Conservation (phyloP, 2,797 vertebrate genomes). For the Pitangus sulphuratus region DNA sequence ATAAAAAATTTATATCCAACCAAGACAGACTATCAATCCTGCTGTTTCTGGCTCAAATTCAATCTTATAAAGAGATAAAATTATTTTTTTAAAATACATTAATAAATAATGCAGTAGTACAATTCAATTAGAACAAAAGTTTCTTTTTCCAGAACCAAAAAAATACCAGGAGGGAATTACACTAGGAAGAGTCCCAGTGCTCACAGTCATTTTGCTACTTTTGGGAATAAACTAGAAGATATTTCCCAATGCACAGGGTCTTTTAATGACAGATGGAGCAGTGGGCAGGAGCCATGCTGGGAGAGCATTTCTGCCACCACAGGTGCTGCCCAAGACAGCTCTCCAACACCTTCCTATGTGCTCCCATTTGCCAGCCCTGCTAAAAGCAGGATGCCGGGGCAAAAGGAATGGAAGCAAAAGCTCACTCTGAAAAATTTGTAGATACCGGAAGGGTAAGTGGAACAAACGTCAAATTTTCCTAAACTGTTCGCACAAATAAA, state of each 20-base stretch:
- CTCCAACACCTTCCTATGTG: background rate
- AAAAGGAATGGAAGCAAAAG: background rate
- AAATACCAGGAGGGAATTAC: background rate
- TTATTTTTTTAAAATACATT: background rate
- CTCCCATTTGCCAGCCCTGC: background rate
- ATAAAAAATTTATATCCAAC: conserved; percentile 32
- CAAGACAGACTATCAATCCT: conserved; percentile 34
- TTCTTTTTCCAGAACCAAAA: background rate
- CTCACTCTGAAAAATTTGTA: background rate
- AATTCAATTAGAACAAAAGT: background rate
- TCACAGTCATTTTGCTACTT: background rate
- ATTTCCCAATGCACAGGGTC: background rate
- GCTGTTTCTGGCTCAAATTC: conserved; percentile 18
- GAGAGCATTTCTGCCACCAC: background rate
- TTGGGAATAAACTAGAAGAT: background rate
- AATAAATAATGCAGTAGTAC: background rate
- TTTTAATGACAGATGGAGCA: background rate
- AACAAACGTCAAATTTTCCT: background rate
- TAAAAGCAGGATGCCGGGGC: background rate
- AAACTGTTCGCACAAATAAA: background rate
- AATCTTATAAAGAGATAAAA: background rate
- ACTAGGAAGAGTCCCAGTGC: background rate
- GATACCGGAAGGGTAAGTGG: background rate
- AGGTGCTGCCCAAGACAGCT: background rate
- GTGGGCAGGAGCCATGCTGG: background rate